Conservation (phyloP, 2,888 invertebrate genomes). For the Mechanitis mazaeus region DNA sequence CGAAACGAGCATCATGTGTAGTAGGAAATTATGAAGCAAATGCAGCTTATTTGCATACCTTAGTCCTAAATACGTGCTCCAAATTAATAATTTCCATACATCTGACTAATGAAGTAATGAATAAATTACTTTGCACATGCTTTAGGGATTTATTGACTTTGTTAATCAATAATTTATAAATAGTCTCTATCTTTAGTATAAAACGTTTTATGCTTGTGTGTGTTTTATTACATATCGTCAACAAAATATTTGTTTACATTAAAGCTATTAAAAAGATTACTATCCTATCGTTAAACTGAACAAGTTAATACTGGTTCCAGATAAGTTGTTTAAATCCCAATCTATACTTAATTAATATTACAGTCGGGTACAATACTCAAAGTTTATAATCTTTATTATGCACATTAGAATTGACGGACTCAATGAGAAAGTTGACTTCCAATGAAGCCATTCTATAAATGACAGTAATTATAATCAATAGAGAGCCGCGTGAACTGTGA, state of each 20-base stretch:
- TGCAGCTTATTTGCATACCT: slow-evolving; percentile 24
- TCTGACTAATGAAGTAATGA: slow-evolving; percentile 17
- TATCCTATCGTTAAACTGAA: slow-evolving; percentile 23
- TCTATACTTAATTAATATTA: slow-evolving; percentile 24
- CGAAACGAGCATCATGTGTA: slow-evolving; percentile 15
- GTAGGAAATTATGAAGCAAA: slow-evolving; percentile 22
- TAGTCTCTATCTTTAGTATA: no score
- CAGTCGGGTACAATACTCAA: slow-evolving; percentile 27
- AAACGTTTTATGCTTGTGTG: no score
- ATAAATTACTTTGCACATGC: no score
- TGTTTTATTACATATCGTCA: not conserved
- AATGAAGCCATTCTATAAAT: slow-evolving; percentile 71
- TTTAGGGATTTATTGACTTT: no score
- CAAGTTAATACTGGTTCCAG: slow-evolving; percentile 8
- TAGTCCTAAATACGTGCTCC: slow-evolving; percentile 23
- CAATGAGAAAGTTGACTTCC: slow-evolving; percentile 58
- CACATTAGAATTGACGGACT: slow-evolving; percentile 62
- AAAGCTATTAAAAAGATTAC: slow-evolving; percentile 13
- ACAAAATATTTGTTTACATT: slow-evolving; percentile 20
- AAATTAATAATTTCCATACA: slow-evolving; percentile 27
- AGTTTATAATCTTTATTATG: slow-evolving; percentile 56
- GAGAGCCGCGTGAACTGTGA: slow-evolving; percentile 61
- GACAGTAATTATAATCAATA: slow-evolving; percentile 67
- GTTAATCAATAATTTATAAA: no score
- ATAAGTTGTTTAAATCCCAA: slow-evolving; percentile 15